These are phyloP conservation scores for Quadroppia sp. DNA, from an alignment of 2,888 invertebrate species.

Conservation along the genomic window DNA sequence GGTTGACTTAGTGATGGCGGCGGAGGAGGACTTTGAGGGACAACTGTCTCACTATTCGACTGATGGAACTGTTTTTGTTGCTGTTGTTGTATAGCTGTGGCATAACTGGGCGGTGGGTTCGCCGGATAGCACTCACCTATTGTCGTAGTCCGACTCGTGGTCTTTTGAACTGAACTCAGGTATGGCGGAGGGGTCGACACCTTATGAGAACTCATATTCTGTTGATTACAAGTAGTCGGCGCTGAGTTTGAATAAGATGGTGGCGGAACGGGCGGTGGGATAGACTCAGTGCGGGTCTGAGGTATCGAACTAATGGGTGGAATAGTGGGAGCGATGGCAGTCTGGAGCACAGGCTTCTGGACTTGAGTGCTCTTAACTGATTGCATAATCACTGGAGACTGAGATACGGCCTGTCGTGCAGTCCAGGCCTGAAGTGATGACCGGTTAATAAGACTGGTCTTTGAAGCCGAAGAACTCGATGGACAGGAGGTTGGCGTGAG, in stretches of 20 bases:
- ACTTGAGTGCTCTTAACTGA: constrained; percentile 90
- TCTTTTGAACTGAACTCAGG: constrained; percentile 49
- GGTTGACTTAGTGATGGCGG: constrained; percentile 45
- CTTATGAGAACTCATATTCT: neutral
- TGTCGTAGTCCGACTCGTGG: constrained; percentile 19
- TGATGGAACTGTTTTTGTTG: constrained; percentile 50
- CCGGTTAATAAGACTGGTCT: constrained; percentile 42
- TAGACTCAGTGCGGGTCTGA: constrained; percentile 27
- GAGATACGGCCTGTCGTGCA: constrained; percentile 78
- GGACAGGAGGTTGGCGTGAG: constrained; percentile 39
- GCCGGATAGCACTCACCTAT: constrained; percentile 22
- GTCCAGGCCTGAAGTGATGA: constrained; percentile 69
- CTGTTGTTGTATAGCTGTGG: constrained; percentile 49
- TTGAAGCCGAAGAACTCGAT: constrained; percentile 41
- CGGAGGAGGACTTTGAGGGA: constrained; percentile 42
- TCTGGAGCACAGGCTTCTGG: constrained; percentile 89
- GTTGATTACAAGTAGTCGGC: neutral
- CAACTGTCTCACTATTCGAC: constrained; percentile 25
- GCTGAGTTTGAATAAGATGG: constrained; percentile 75
- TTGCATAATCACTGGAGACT: constrained; percentile 93
- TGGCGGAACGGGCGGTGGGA: constrained; percentile 49
- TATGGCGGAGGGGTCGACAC: constrained; percentile 18
- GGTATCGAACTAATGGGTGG: constrained; percentile 56
- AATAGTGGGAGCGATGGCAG: constrained; percentile 85
- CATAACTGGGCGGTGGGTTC: constrained; percentile 50